Base-by-base conservation (phyloP, 2,113 vertebrate species). In the Polyodon spathula region DNA sequence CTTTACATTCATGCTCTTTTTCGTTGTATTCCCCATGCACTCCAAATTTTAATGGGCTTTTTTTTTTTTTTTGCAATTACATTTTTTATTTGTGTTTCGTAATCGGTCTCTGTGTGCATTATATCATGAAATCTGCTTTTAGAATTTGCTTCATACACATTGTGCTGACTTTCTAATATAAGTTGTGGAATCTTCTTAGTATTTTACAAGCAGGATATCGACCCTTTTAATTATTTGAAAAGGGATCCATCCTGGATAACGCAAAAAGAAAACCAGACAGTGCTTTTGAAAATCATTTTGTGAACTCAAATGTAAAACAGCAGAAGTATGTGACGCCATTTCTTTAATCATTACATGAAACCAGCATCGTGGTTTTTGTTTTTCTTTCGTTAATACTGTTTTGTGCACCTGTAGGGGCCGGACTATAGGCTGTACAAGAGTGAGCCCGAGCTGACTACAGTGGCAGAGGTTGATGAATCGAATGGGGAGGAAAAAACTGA, bases 391-490 rank as follows among this genome's bases (percentile, higher is more conserved):
- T 27, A 27, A 27, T 27, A 27, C 27, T 27, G 27, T 48, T 56
- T 5, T 56, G 6, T 2, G 37, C 3, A 72, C 70, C 58, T 64
- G 37, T 81, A 97, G 96, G 92, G 92, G 68, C 93, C 93, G 55
- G 96, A 98, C 83, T 98, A 98, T 83, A 88, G 96, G 69, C 88
- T 97, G 63, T 98, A 96, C 81, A 98, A 98, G 81, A 98, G 96
- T 58, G 96, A 98, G 50, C 96, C 96, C 0, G 96, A 98, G 70
- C 81, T 98, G 75, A 97, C 94, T 60, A 98, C 96, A 3, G 96
- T 98, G 64, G 86, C 95, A 1, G 96, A 98, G 72, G 96, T 97
- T 68, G 96, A 98, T 70, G 96, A 98, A 69, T 92, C 85, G 76
- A 97, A 94, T 7, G 92, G 92, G 0, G 96, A 98, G 73, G 96